Base-by-base conservation (phyloP, 1,140 invertebrate species). In the Adelges cooleyi region DNA sequence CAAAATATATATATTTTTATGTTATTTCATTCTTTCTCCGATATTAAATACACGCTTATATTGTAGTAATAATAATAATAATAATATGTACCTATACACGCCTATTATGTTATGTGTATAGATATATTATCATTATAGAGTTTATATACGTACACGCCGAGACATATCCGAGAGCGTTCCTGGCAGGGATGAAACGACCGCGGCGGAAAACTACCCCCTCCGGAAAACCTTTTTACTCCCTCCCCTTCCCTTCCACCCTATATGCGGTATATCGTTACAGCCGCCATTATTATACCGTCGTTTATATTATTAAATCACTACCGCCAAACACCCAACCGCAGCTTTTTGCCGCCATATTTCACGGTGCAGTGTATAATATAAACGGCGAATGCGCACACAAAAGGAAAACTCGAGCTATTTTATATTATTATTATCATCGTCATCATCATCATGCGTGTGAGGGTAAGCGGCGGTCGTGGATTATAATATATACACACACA, bases 331-430 rank as follows among this genome's bases (percentile, higher is more conserved):
- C 23, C 54, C 54, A 59, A 59, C 54, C 54, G 42, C 54, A 59
- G 40, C 54, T 59, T 59, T 59, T 59, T 29, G 40, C 40, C 54
- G 54, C 54, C 54, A 59, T 59, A 59, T 59, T 59, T 59, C 54
- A 46, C 54, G 40, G 54, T n/a, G n/a, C n/a, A n/a, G n/a, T n/a
- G n/a, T n/a, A n/a, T n/a, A n/a, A n/a, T n/a, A n/a, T n/a, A n/a
- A n/a, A n/a, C n/a, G n/a, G n/a, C n/a, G n/a, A n/a, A n/a, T n/a
- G n/a, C n/a, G n/a, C n/a, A n/a, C n/a, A n/a, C n/a, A n/a, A n/a
- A n/a, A n/a, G n/a, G n/a, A n/a, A n/a, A n/a, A n/a, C n/a, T n/a
- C n/a, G n/a, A n/a, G n/a, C n/a, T n/a, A n/a, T n/a, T n/a, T n/a
- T n/a, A n/a, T n/a, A n/a, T n/a, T n/a, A n/a, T n/a, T n/a, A n/a